These are phyloP conservation scores for Leptinotarsa lineolata DNA, from an alignment of 1,140 invertebrate species.

Conservation along the genomic window DNA sequence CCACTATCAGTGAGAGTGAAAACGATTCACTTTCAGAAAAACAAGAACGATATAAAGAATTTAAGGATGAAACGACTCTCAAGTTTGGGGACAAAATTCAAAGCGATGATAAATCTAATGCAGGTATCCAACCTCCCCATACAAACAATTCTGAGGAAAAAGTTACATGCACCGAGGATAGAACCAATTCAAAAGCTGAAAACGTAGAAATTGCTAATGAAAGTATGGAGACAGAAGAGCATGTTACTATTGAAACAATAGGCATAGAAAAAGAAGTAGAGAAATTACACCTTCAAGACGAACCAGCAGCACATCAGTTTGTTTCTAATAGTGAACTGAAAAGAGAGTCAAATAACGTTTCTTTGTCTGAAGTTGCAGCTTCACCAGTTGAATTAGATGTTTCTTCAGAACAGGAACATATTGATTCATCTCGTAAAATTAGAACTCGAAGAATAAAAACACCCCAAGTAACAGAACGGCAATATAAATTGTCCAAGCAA, in stretches of 20 bases:
- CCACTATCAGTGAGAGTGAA: too few species aligned
- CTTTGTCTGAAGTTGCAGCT: too few species aligned
- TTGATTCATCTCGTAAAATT: neutral
- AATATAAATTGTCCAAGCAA: neutral
- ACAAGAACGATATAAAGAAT: too few species aligned
- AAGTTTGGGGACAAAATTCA: too few species aligned
- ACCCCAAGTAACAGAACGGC: neutral
- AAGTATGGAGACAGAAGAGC: neutral
- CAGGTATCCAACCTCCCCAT: too few species aligned
- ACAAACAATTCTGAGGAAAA: neutral
- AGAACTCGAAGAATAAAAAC: slow-evolving; percentile 16
- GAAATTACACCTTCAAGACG: slow-evolving; percentile 15
- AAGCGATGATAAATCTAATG: neutral
- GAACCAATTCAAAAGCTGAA: neutral
- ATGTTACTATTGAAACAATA: neutral
- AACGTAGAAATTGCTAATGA: too few species aligned
- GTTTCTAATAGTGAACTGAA: neutral
- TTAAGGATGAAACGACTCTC: too few species aligned
- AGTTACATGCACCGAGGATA: neutral
- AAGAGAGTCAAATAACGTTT: neutral
- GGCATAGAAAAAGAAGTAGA: slow-evolving; percentile 4
- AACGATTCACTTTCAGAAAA: slow-evolving; percentile 17
- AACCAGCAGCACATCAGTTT: neutral
- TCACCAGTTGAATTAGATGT: too few species aligned
- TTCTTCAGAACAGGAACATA: neutral